Base-by-base conservation (phyloP, 1,140 invertebrate genomes). In the Proctacanthus coquilletti region DNA sequence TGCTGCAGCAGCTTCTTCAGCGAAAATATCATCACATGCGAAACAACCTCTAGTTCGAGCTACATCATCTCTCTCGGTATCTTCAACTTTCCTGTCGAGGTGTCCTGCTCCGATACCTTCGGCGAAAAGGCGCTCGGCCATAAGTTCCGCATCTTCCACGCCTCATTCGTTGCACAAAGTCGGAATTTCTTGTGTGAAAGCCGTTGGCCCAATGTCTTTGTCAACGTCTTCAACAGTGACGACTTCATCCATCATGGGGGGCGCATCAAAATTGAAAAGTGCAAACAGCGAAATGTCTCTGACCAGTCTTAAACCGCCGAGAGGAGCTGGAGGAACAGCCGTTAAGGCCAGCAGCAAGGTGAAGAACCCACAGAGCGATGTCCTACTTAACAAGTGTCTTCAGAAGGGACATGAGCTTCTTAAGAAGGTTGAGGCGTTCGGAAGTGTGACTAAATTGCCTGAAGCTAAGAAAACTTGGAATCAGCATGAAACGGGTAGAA, bases 381-480 rank as follows among this genome's bases (percentile, higher is more conserved):
- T 53, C 30, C 36, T 56, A 18, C 38, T 60, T 32, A 53, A 57
- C 29, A 60, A 60, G 42, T 60, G 55, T 29, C 36, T 56, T 42
- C 49, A 49, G 42, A 61, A 57, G 33, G 59, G 58, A 35, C 55
- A 57, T 21, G 49, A 55, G 21, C 50, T 61, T 21, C 39, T 59
- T 18, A 51, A 51, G 4, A 56, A 61, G 41, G 56, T 56, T 23
- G 58, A 61, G 43, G 50, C 39, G 1, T 36, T 58, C 9, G 23
- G 33, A 36, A 32, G 30, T 17, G 30, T 32, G 6, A 32, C 30
- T 13, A 32, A 32, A 32, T 13, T 32, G n/a, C n/a, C n/a, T n/a
- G n/a, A n/a, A 9, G 23, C 8, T 13, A 27, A 27, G 13, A 13
- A 8, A 9, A 27, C 8, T 27, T 8, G 23, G 23, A 27, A 8